Evolutionary conservation across 2,797 vertebrate genomes (phyloP).

Genomic region (Triplophysa yarkandensis): DNA sequence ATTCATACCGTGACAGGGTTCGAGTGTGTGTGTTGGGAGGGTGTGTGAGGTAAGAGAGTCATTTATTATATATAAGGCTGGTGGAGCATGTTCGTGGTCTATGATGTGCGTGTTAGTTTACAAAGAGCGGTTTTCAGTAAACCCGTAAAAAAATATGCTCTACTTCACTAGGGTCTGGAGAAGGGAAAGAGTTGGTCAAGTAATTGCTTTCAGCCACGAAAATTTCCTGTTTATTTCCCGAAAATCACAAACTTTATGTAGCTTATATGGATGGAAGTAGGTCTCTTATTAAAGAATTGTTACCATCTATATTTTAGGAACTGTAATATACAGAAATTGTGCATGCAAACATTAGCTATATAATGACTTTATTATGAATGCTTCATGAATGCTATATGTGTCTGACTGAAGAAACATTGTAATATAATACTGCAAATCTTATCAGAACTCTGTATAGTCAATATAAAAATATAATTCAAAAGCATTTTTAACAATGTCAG

Average conservation of each 20-base stretch:
- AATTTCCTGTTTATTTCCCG: constrained; percentile 28
- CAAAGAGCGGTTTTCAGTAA: constrained; percentile 48
- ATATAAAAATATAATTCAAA: not conserved
- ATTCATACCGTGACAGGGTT: constrained; percentile 66
- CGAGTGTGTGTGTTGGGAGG: constrained; percentile 50
- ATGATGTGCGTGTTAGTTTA: constrained; percentile 59
- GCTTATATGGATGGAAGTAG: constrained; percentile 13
- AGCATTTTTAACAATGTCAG: no score
- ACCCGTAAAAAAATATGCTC: constrained; percentile 24
- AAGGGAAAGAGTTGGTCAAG: constrained; percentile 13
- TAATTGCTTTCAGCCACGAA: constrained; percentile 30
- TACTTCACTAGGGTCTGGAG: constrained; percentile 8
- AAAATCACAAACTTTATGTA: constrained; percentile 28
- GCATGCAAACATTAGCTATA: not conserved
- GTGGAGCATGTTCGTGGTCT: constrained; percentile 65
- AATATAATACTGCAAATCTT: no score
- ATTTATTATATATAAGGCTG: constrained; percentile 79
- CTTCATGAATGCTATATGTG: no score
- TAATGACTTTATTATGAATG: no score
- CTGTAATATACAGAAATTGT: not conserved
- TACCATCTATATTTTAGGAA: not conserved
- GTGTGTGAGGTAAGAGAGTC: constrained; percentile 64
- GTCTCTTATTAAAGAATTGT: constrained; percentile 23
- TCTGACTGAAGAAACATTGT: no score
- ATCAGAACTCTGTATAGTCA: no score